Percentiles rank a stretch among this genome's conserved stretches.
Conservation (phyloP, 2,113 vertebrate species). For the Orthonyx spaldingii region DNA sequence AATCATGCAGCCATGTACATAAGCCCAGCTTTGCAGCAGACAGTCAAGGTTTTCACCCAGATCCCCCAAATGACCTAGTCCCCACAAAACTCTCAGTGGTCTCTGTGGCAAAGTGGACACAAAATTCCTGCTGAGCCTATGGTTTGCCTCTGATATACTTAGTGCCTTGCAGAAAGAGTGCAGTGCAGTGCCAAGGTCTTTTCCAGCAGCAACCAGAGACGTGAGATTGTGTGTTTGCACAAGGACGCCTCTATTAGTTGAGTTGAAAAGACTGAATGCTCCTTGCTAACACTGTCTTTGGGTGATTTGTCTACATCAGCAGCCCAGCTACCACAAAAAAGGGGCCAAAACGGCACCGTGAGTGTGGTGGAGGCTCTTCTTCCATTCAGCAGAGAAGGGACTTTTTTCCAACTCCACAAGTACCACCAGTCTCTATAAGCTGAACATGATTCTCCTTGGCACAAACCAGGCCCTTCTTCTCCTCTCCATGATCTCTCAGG, state of each 20-base stretch:
- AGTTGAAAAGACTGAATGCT: background rate
- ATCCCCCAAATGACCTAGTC: background rate
- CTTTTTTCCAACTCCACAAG: background rate
- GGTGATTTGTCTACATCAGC: background rate
- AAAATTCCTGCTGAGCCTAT: background rate
- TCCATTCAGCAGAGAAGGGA: background rate
- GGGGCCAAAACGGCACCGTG: fast-evolving
- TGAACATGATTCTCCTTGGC: background rate
- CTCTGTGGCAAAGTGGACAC: background rate
- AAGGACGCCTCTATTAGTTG: background rate
- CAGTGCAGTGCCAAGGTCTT: background rate
- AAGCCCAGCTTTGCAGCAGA: background rate
- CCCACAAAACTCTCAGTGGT: background rate
- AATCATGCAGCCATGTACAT: background rate
- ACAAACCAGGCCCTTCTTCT: background rate
- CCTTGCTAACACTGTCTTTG: background rate
- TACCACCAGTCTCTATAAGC: background rate
- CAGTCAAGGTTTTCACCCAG: background rate
- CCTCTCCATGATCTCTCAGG: background rate
- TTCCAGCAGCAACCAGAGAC: background rate
- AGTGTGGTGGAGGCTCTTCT: background rate
- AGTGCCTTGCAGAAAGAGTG: background rate
- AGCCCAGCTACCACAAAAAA: background rate
- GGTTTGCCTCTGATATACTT: background rate
- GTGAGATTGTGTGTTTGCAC: background rate